phyloP scores from a whole-genome alignment of 2,113 vertebrate species.

The Sporophila hypoxantha region DNA sequence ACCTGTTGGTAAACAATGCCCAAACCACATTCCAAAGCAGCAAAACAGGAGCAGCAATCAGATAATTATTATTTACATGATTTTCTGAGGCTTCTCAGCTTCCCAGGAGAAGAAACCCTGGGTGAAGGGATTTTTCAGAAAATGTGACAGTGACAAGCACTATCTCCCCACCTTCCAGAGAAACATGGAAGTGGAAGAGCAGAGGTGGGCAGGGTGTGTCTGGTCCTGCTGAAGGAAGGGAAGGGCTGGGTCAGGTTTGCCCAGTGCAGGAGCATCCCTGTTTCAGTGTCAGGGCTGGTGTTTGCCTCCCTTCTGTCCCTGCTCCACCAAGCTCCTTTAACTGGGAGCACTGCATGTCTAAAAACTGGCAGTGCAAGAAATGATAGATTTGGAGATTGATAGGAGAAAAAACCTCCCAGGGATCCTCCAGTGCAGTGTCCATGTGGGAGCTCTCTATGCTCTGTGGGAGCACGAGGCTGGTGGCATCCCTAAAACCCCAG shows the following conservation, averaged over 20 bases:
- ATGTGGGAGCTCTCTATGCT: neutral
- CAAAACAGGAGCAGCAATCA: too few species aligned
- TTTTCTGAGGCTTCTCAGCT: too few species aligned
- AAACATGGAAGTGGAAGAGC: neutral
- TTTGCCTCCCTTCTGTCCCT: neutral
- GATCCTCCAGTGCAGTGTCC: neutral
- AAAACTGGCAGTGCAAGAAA: neutral
- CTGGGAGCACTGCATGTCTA: neutral
- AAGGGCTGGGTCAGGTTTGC: neutral
- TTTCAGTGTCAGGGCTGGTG: fast-evolving
- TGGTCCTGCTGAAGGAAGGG: neutral
- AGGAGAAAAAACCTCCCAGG: neutral
- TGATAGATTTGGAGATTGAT: fast-evolving
- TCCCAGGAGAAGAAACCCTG: too few species aligned
- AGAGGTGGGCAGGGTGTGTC: neutral
- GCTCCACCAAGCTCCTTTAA: neutral
- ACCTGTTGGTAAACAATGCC: too few species aligned
- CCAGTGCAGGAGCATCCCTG: neutral
- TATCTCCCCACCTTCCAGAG: neutral
- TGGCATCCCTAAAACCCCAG: neutral
- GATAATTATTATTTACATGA: too few species aligned
- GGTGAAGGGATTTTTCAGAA: too few species aligned
- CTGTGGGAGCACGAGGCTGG: fast-evolving
- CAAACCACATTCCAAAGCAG: too few species aligned
- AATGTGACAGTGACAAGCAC: neutral